Percentiles rank a stretch among this genome's conserved stretches.
Conservation (phyloP, 53 echinoderm and acorn worm species). For the Zoroaster sp. region DNA sequence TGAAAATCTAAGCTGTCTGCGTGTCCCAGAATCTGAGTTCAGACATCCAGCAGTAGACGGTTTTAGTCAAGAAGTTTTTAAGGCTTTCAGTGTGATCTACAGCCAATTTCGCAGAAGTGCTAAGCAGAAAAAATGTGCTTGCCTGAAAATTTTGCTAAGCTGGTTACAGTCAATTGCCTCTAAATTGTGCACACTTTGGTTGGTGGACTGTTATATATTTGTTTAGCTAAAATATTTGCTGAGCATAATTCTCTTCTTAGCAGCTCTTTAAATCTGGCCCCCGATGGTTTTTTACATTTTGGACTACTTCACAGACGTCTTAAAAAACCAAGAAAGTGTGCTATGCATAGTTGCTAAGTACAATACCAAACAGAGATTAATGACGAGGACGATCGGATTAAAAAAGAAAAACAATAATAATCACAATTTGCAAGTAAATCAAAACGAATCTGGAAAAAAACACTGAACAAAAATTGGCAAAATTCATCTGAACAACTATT, state of each 20-base stretch:
- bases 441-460: not conserved
- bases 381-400: not conserved
- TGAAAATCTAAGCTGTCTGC: not conserved
- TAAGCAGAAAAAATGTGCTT: no score
- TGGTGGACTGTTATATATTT: no score
- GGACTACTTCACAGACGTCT: conserved; percentile 15
- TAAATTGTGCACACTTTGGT: no score
- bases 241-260: no score
- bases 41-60: not conserved
- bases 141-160: no score
- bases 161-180: no score
- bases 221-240: no score
- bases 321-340: not conserved
- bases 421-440: not conserved
- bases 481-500: conserved; percentile 19
- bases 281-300: no score
- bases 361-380: not conserved
- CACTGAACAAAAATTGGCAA: conserved; percentile 29
- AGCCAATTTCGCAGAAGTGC: no score
- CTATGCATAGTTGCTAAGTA: conserved; percentile 37
- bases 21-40: no score
- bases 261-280: no score
- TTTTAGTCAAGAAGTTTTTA: not conserved
- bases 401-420: not conserved
- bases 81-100: not conserved